Base-by-base conservation (phyloP, 1,140 invertebrate genomes). In the Cherax destructor region DNA sequence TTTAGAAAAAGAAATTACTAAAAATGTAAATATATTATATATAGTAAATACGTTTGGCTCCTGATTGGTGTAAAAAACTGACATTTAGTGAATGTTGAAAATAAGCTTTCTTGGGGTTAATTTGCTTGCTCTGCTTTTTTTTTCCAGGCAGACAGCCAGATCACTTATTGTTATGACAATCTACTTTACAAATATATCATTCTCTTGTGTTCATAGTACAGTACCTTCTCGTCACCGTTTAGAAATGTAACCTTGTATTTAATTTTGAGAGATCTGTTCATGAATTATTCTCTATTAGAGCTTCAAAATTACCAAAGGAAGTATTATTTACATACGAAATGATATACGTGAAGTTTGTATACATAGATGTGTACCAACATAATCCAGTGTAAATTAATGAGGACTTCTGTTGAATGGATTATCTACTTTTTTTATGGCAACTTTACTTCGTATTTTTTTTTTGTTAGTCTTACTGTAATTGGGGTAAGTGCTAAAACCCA, bases 41-140 rank as follows among this genome's bases (percentile, higher is more conserved):
- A 30, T 6, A 74, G 69, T 30, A 30, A 74, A 74, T 74, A 74
- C 30, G 13, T 30, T 11, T 10, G 69, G 69, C 69, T 74, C 11
- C 24, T 30, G 18, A 50, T 4, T 81, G 50, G 52, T 30, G 11
- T 59, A 59, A 59, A 41, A 41, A 80, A 59, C 21, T 9, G 24
- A 74, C 24, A 81, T 81, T 81, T 24, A 81, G 24, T 74, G 47
- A 56, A 81, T 81, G 30, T 81, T 81, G 30, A 56, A 81, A 74
- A 74, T 56, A 81, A 81, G 52, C 79, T 56, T 56, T 24, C 79
- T 47, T 81, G n/a, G 79, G 79, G 79, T 10, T 81, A 74, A 74
- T 65, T 65, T 74, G n/a, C 79, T 81, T 81, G 79, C 79, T 81
- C 30, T 81, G 79, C 79, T 81, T 50, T 81, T 50, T 47, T 80